A percentile compares a stretch with the other conserved stretches of the same genome.
These are phyloP conservation scores for Piprites chloris DNA, from an alignment of 2,113 vertebrate genomes.

Conservation along the genomic window DNA sequence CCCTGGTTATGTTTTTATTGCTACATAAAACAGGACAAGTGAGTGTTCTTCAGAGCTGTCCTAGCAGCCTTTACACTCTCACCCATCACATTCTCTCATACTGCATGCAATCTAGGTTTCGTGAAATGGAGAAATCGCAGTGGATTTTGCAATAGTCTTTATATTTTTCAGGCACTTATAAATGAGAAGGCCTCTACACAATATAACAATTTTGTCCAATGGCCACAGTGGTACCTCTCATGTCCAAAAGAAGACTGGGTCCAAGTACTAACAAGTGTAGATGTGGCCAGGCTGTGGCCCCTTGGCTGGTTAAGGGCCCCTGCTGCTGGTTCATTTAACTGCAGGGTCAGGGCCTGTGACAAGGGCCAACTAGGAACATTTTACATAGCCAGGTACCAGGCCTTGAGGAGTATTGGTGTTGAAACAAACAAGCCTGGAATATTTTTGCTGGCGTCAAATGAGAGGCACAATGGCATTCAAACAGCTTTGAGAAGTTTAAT, in stretches of 20 bases:
- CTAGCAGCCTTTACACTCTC: neutral
- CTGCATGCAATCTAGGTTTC: neutral
- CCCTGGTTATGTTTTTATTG: neutral
- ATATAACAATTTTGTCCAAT: neutral
- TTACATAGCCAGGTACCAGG: neutral
- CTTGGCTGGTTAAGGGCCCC: neutral
- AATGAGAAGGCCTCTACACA: neutral
- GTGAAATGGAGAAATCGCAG: neutral
- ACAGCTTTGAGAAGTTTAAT: neutral
- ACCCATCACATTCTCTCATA: neutral
- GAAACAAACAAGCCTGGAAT: slow-evolving; percentile 37
- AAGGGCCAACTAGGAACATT: neutral
- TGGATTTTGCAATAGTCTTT: neutral
- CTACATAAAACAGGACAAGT: neutral
- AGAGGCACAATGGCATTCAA: neutral
- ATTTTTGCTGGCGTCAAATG: slow-evolving; percentile 53
- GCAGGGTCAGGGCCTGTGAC: neutral
- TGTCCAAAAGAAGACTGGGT: neutral
- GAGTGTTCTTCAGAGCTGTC: neutral
- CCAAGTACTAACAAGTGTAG: neutral
- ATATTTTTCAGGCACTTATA: neutral
- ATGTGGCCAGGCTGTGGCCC: neutral
- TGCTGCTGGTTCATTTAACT: neutral
- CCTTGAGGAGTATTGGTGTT: slow-evolving; percentile 24
- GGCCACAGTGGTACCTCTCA: neutral